Conservation (phyloP, 2,888 invertebrate species). For the Agriopis aurantiaria region DNA sequence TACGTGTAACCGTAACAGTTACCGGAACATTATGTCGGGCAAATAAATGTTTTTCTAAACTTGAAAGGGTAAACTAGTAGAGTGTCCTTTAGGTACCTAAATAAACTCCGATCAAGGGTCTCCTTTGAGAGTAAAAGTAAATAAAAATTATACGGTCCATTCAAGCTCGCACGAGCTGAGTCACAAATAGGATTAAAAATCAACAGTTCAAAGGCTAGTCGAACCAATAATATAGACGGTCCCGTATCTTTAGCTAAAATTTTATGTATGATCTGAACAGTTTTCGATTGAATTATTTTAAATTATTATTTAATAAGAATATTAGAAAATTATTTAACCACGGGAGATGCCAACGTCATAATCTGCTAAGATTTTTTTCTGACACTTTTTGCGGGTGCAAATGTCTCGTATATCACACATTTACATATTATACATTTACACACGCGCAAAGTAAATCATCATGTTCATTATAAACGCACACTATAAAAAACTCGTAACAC, state of each 20-base stretch:
- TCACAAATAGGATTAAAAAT: slow-evolving; percentile 38
- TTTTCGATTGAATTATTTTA: not conserved
- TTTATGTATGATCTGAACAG: not conserved
- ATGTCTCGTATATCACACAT: too few species aligned
- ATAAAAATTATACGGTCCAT: slow-evolving; percentile 81
- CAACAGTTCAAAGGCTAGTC: not conserved
- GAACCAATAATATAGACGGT: not conserved
- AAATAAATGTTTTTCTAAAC: slow-evolving; percentile 60
- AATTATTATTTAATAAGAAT: too few species aligned
- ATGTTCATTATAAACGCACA: too few species aligned
- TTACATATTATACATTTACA: too few species aligned
- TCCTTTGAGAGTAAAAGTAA: slow-evolving; percentile 80
- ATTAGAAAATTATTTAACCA: too few species aligned
- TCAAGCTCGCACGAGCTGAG: slow-evolving; percentile 70
- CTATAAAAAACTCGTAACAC: too few species aligned
- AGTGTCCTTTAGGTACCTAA: slow-evolving; percentile 44
- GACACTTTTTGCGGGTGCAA: too few species aligned
- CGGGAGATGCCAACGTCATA: too few species aligned
- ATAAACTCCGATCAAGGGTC: slow-evolving; percentile 50
- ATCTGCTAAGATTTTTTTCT: too few species aligned
- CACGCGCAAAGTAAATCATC: too few species aligned
- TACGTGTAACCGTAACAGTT: slow-evolving; percentile 49
- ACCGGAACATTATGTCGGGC: slow-evolving; percentile 63
- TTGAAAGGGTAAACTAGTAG: slow-evolving; percentile 70
- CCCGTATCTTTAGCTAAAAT: not conserved